Evolutionary conservation across 64 coral and sea anemone species (phyloP), one percentile per base, ranked within the genome.

Genomic region (Montipora cactus): DNA sequence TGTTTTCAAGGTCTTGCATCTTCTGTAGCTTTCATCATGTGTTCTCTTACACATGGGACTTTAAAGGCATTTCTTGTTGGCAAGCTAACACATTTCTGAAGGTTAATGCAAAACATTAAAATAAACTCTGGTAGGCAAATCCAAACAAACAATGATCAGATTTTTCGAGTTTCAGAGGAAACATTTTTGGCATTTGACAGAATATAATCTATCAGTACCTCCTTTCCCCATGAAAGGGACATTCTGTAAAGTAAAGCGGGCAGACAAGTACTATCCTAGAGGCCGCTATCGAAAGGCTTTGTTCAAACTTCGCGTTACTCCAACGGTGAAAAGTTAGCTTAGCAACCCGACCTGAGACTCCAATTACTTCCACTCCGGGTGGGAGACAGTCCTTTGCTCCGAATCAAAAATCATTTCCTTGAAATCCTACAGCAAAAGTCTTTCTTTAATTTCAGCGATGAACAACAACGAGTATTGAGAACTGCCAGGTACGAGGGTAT

Each of bases 1-100:
- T 64, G 81, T 64, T 93, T 93, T 75, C 91, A 93, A 55, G 91
- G 75, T 78, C 91, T 93, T 51, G 81, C 91, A 93, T 93, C 81
- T 87, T 84, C 77, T 16, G 71, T 87, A 51, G 59, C 66, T 51
- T 85, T 84, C 91, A 93, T 93, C 53, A 67, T 86, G 57, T 93
- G 57, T 51, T 67, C 78, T 58, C 15, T 52, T 58, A 77, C 66
- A 75, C 64, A 87, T n/a, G 81, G 21, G 59, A 93, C 84, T 53
- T 78, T 77, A 59, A 78, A 93, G n/a, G 19, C 62, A 67, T 1
- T 73, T 47, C 23, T 70, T 70, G 67, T 70, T 70, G 67, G 15
- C 13, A n/a, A 70, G 13, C 67, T 20, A 70, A 70, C 67, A n/a
- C 67, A 22, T 70, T 70, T 70, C 67, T 70, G 67, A 0, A 70